phyloP scores from a whole-genome alignment of 2,888 invertebrate genomes.

The Amphiduros pacificus region DNA sequence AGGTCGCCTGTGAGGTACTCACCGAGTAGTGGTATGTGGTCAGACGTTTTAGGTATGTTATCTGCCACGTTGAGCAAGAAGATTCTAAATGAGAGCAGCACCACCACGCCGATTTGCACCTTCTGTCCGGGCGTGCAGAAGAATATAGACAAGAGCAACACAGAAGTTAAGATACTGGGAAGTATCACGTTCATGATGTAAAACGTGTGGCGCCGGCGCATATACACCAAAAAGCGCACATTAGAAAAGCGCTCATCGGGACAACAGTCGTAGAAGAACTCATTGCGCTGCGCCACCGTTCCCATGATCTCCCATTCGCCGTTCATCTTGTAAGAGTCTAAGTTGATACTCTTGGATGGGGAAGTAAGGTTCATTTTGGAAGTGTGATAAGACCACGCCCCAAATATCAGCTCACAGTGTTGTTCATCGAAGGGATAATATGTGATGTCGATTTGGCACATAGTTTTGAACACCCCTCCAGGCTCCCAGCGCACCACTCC shows the following conservation, averaged over 20 bases:
- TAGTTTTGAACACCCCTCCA: slow-evolving; percentile 37
- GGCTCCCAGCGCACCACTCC: slow-evolving; percentile 36
- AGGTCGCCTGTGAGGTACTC: not conserved
- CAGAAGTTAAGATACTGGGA: slow-evolving; percentile 33
- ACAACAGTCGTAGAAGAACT: slow-evolving; percentile 26
- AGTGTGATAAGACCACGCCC: slow-evolving; percentile 37
- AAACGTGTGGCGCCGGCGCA: slow-evolving; percentile 29
- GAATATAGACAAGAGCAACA: slow-evolving; percentile 33
- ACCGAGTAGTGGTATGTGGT: slow-evolving; percentile 34
- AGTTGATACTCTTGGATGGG: slow-evolving; percentile 24
- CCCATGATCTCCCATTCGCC: slow-evolving; percentile 34
- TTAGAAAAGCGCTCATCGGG: slow-evolving; percentile 21
- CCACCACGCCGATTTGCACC: slow-evolving; percentile 29
- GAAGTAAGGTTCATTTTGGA: slow-evolving; percentile 34
- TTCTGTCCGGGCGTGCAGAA: slow-evolving; percentile 36
- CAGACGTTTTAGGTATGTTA: slow-evolving; percentile 35
- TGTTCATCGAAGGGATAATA: slow-evolving; percentile 38
- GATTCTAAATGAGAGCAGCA: slow-evolving; percentile 33
- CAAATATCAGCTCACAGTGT: slow-evolving; percentile 32
- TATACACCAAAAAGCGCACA: slow-evolving; percentile 9
- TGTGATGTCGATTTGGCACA: slow-evolving; percentile 38
- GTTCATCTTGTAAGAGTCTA: slow-evolving; percentile 35
- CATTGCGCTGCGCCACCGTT: slow-evolving; percentile 22
- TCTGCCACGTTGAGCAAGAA: slow-evolving; percentile 35
- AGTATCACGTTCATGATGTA: slow-evolving; percentile 34